Base-by-base conservation (phyloP, 2,797 vertebrate species). In the Sebastes miniatus region DNA sequence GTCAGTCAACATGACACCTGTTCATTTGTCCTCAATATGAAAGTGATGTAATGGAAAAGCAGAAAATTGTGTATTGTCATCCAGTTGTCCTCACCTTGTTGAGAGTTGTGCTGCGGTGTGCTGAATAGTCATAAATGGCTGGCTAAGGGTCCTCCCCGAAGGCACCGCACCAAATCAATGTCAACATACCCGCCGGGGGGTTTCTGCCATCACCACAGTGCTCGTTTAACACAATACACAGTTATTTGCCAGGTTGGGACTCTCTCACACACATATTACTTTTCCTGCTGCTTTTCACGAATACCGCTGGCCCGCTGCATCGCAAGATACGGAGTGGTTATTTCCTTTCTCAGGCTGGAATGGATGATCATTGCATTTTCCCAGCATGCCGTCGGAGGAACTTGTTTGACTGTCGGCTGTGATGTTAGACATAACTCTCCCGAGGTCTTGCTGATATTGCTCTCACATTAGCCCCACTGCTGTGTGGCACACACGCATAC, bases 151-250 rank as follows among this genome's bases (percentile, higher is more conserved):
- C 50, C 71, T 91, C 80, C 85, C 83, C 61, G 59, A 89, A 84
- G 90, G 83, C 69, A 64, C 58, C 56, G 39, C 69, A 87, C 77
- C 83, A 89, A 85, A 92, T 93, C 91, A 91, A 80, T 92, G 91
- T 88, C 83, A 89, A 69, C 76, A 76, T 56, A 77, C 89, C 78
- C 67, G 76, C 83, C 47, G 25, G 79, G 31, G 50, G 83, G 67
- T 62, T 70, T 73, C 54, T 66, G 57, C 39, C 54, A 25, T 57
- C 78, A 25, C 79, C 43, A 31, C 62, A 76, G 83, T 47, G 63
- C 74, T 87, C 25, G 36, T 92, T 92, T 81, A 81, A 88, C 83
- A 86, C 80, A 83, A 81, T 71, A 58, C 75, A 25, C 81, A 69
- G 65, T 76, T 81, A 91, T 88, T 88, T 83, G 75, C 70, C 67